Evolutionary conservation across 2,113 vertebrate genomes (phyloP).

Genomic region (Megaceryle maxima): DNA sequence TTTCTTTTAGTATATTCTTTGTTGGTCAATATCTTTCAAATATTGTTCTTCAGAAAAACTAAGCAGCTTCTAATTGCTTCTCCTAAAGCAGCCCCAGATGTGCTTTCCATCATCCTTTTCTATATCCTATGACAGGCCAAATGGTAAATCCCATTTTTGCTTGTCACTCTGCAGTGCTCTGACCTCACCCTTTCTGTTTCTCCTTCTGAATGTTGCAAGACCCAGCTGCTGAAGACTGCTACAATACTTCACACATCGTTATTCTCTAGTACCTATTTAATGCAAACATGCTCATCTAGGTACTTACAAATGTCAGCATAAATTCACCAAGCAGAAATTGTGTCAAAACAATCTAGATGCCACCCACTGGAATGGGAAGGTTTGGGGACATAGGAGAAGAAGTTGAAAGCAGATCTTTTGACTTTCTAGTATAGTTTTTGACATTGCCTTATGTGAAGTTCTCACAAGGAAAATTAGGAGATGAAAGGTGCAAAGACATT

Average conservation of each 20-base stretch:
- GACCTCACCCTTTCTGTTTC: not conserved
- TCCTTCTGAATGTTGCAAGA: not conserved
- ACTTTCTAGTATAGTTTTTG: not conserved
- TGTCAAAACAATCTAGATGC: not conserved
- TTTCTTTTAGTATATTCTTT: not conserved
- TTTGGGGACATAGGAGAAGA: not conserved
- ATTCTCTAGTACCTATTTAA: not conserved
- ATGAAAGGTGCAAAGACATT: not conserved
- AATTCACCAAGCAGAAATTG: not conserved
- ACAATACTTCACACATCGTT: not conserved
- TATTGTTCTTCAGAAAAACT: not conserved
- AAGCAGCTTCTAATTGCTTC: not conserved
- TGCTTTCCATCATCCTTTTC: not conserved
- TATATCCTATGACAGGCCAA: not conserved
- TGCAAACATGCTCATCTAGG: not conserved
- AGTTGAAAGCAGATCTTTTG: not conserved
- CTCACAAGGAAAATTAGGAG: not conserved
- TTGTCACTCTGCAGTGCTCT: not conserved
- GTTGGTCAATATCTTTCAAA: not conserved
- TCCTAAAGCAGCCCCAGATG: not conserved
- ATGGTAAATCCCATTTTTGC: not conserved
- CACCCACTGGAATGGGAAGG: not conserved
- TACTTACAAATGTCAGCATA: not conserved
- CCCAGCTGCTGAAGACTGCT: not conserved
- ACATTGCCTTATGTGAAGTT: not conserved